These are phyloP conservation scores for Polyommatus icarus DNA, from an alignment of 2,888 invertebrate species.

Conservation along the genomic window DNA sequence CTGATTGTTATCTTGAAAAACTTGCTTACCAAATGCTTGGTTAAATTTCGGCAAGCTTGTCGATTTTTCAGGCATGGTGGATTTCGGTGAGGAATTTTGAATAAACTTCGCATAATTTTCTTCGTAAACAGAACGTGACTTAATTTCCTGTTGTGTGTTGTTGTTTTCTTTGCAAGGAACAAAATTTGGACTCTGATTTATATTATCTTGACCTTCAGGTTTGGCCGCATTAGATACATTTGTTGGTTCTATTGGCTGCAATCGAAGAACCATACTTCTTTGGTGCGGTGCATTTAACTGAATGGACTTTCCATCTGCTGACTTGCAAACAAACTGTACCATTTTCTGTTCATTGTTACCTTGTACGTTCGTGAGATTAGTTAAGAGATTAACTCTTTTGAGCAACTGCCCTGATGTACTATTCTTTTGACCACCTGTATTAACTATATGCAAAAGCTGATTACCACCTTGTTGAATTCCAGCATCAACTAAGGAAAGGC, in stretches of 20 bases:
- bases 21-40: conserved; percentile 88
- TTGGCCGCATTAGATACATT: conserved; percentile 51
- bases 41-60: conserved; percentile 87
- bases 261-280: conserved; percentile 74
- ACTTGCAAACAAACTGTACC: conserved; percentile 84
- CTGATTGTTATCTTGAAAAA: conserved; percentile 75
- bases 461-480: conserved; percentile 71
- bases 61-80: conserved; percentile 62
- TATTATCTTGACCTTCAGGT: conserved; percentile 57
- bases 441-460: conserved; percentile 75
- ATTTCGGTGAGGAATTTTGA: conserved; percentile 64
- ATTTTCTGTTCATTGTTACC: conserved; percentile 76
- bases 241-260: conserved; percentile 69
- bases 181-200: conserved; percentile 48
- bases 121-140: conserved; percentile 76
- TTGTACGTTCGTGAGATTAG: conserved; percentile 71
- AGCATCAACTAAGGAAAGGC: conserved; percentile 68
- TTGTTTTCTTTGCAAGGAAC: conserved; percentile 51
- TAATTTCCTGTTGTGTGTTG: conserved; percentile 65
- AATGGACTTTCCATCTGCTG: conserved; percentile 80
- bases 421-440: conserved; percentile 67
- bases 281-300: conserved; percentile 78
- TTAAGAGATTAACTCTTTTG: conserved; percentile 74
- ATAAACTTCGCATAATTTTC: conserved; percentile 80
- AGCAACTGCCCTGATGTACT: conserved; percentile 63